Conservation (phyloP, 2,113 vertebrate genomes). For the Seriola dumerili region DNA sequence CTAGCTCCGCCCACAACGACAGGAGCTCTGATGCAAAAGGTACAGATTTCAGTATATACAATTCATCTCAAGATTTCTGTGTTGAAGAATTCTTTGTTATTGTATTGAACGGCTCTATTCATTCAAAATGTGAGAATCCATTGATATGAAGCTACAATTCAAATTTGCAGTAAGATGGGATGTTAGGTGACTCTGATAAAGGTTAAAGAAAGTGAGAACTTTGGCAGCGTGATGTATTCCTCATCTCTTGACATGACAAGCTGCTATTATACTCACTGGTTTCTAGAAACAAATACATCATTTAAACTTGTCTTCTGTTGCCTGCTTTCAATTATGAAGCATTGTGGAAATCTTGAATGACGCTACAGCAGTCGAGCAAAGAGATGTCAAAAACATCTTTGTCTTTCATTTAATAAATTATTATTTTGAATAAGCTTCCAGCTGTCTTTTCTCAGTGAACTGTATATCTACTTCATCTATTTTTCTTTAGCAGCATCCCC, state of each 20-base stretch:
- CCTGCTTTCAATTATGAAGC: conserved; percentile 14
- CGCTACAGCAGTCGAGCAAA: neutral
- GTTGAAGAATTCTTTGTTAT: no score
- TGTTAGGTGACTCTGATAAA: neutral
- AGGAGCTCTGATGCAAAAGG: no score
- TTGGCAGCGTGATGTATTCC: neutral
- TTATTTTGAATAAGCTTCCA: neutral
- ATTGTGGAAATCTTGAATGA: neutral
- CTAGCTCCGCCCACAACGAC: no score
- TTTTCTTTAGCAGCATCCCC: neutral
- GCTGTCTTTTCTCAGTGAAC: neutral
- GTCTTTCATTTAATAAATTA: conserved; percentile 11
- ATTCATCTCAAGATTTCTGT: no score
- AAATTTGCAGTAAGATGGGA: no score
- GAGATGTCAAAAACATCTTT: neutral
- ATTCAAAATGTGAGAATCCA: no score
- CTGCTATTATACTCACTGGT: neutral
- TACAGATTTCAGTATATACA: no score
- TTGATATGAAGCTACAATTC: no score
- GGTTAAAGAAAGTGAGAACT: neutral
- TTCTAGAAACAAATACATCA: neutral
- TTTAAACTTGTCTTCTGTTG: conserved; percentile 18
- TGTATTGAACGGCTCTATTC: no score
- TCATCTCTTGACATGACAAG: conserved; percentile 8
- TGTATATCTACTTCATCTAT: neutral